A percentile compares a stretch with the other conserved stretches of the same genome.
phyloP scores from a whole-genome alignment of 2,888 invertebrate genomes.

The Thymelicus lineola region DNA sequence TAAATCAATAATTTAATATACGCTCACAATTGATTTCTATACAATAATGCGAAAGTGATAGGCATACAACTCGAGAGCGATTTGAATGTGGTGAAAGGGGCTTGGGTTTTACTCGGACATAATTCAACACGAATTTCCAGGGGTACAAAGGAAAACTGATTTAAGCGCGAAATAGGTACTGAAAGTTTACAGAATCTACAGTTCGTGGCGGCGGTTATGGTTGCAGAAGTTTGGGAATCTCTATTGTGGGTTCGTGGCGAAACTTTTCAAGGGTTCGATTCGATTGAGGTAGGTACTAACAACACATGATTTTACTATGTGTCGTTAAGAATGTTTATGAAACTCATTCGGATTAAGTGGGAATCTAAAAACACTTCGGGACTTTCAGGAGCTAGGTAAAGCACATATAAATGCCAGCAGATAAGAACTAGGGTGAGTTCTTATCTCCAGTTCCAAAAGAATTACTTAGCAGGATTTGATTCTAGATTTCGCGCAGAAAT shows the following conservation, averaged over 20 bases:
- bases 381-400: too few relatives aligned
- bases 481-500: background rate
- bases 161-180: slow-evolving; percentile 21
- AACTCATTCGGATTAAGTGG: too few relatives aligned
- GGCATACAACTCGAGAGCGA: slow-evolving; percentile 22
- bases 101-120: slow-evolving; percentile 27
- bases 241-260: background rate
- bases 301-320: too few relatives aligned
- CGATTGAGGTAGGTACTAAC: background rate
- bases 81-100: slow-evolving; percentile 36
- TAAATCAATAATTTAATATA: slow-evolving; percentile 36
- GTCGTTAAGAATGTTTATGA: too few relatives aligned
- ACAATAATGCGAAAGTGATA: slow-evolving; percentile 34
- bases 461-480: background rate
- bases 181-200: slow-evolving; percentile 13
- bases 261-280: slow-evolving; percentile 3
- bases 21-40: slow-evolving; percentile 28
- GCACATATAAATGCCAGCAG: too few relatives aligned
- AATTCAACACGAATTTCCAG: slow-evolving; percentile 33
- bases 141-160: slow-evolving; percentile 35
- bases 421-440: too few relatives aligned
- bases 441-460: too few relatives aligned
- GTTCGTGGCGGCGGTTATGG: slow-evolving; percentile 4
- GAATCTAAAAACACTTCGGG: too few relatives aligned
- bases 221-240: slow-evolving; percentile 7